Base-by-base conservation (phyloP, 1,140 invertebrate genomes). In the Anastrepha obliqua region DNA sequence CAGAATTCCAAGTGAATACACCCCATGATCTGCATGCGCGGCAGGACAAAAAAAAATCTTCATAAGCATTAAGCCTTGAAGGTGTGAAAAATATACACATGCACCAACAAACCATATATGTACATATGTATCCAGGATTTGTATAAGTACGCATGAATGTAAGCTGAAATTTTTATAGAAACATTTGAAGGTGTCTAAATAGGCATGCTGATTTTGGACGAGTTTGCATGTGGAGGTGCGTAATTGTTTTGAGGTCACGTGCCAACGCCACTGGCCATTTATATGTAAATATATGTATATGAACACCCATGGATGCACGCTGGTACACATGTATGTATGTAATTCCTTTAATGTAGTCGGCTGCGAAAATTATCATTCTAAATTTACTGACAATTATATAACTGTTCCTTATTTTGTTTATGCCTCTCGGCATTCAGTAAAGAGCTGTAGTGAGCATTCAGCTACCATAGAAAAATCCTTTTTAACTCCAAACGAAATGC, bases 241-340 rank as follows among this genome's bases (percentile, higher is more conserved):
- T 81, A 81, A 81, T 81, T 81, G 74, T 81, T 81, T 81, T 58
- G 47, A 55, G 74, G 74, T 81, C 74, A 81, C 74, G 74, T 81
- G 74, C 51, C 74, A 81, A 15, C 51, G 47, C 74, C 74, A 81
- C 74, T 81, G 74, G 74, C 74, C 20, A 81, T 81, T 81, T 81
- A 55, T 55, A 51, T 81, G n/a, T 55, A 8, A 55, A 55, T 55
- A 11, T 3, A 9, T 55, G 5, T 55, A 9, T 9, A 20, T 55
- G 11, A 29, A 67, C 60, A 64, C 17, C 17, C 17, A 17, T 5
- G 11, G 9, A 13, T 13, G 60, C 60, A 13, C 60, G 60, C 60
- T 29, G 29, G 29, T 29, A 29, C 29, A 29, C 29, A 29, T 29
- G 29, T 29, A 29, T 29, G 29, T 29, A 29, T 29, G 29, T 29